Conservation (phyloP, 2,888 invertebrate genomes). For the Caenorhabditis doughertyi region DNA sequence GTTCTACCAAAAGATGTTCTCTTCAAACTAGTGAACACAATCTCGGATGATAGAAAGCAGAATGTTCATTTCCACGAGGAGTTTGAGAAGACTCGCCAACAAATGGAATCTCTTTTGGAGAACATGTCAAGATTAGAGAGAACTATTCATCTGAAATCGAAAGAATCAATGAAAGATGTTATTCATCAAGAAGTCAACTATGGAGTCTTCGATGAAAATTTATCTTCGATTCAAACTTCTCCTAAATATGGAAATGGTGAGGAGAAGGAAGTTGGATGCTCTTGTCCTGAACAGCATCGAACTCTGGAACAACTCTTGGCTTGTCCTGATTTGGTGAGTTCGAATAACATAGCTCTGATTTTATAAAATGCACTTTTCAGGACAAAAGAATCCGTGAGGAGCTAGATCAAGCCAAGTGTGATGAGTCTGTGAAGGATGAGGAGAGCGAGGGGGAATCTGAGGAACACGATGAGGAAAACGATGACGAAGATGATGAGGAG, state of each 20-base stretch:
- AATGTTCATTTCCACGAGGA: neutral
- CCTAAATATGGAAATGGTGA: neutral
- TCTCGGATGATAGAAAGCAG: neutral
- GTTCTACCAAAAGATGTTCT: neutral
- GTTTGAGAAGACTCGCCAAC: neutral
- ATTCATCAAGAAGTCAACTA: too few relatives aligned
- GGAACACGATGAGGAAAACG: neutral
- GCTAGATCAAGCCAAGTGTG: neutral
- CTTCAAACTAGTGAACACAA: neutral
- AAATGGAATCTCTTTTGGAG: conserved; percentile 1
- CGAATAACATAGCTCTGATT: neutral
- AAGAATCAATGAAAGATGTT: too few relatives aligned
- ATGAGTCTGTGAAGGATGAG: too few relatives aligned
- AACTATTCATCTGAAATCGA: too few relatives aligned
- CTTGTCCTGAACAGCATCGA: neutral
- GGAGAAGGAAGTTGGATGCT: neutral
- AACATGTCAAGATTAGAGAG: neutral
- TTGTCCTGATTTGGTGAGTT: neutral
- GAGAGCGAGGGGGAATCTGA: neutral
- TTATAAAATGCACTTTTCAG: neutral
- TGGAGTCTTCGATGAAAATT: too few relatives aligned
- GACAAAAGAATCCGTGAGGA: neutral
- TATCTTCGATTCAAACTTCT: neutral
- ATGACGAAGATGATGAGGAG: neutral
- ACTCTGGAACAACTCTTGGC: neutral